phyloP scores from a whole-genome alignment of 53 echinoderm and acorn worm genomes.

The Apostichopus leukothele region DNA sequence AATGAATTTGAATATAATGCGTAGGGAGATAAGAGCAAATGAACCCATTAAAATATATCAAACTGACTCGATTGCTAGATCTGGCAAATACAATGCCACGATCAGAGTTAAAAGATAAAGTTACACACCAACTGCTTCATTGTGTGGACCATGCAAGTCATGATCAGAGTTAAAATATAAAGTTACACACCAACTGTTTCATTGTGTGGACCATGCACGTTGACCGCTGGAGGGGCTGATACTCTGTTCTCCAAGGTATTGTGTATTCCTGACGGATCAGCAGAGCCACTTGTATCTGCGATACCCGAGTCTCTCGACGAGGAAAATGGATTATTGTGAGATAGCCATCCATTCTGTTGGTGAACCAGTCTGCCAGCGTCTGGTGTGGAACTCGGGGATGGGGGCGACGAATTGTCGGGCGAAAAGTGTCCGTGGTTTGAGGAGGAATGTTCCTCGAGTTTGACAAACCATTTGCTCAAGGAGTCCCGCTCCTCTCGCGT shows the following conservation, averaged over 20 bases:
- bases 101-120: too few species aligned
- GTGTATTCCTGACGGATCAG: conserved; percentile 27
- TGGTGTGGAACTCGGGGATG: conserved; percentile 70
- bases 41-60: too few species aligned
- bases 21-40: too few species aligned
- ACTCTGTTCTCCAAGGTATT: conserved; percentile 75
- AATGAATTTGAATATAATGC: too few species aligned
- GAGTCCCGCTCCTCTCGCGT: conserved; percentile 88
- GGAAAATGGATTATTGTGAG: neutral
- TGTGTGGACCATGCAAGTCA: conserved; percentile 58
- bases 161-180: too few species aligned
- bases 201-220: conserved; percentile 69
- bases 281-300: conserved; percentile 46
- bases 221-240: conserved; percentile 96
- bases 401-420: conserved; percentile 58
- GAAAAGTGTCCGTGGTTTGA: conserved; percentile 48
- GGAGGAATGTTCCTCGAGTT: conserved; percentile 66
- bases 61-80: too few species aligned
- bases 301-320: conserved; percentile 61
- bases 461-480: conserved; percentile 72
- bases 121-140: conserved; percentile 59
- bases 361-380: conserved; percentile 54
- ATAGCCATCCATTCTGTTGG: conserved; percentile 69
- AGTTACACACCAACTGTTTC: conserved; percentile 56
- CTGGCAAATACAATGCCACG: too few species aligned